Evolutionary conservation across 2,113 vertebrate genomes (phyloP).

Genomic region (Indri indri): DNA sequence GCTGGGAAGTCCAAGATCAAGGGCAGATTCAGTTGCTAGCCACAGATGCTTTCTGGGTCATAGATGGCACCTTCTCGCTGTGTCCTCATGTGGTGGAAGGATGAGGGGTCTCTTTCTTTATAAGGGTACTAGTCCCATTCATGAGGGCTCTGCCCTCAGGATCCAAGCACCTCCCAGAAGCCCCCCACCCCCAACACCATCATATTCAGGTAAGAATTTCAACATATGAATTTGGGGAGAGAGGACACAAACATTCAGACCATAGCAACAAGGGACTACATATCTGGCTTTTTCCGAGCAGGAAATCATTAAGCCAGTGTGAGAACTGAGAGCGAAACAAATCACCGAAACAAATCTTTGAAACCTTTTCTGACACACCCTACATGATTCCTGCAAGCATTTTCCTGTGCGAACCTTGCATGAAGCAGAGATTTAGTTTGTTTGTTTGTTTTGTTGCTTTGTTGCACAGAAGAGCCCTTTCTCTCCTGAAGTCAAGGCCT

Average conservation of each 20-base stretch:
- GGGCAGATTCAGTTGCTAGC: neutral
- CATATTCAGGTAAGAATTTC: neutral
- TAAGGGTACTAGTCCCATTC: no score
- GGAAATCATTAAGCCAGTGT: neutral
- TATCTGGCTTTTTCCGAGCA: neutral
- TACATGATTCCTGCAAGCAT: neutral
- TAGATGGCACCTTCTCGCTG: no score
- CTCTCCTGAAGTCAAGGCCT: neutral
- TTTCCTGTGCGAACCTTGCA: neutral
- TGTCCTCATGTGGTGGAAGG: no score
- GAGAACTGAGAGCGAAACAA: neutral
- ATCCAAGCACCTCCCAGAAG: neutral
- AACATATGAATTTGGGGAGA: neutral
- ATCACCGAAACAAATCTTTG: neutral
- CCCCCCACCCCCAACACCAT: rapidly evolving
- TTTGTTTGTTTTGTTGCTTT: neutral
- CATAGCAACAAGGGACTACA: no score
- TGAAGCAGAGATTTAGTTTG: neutral
- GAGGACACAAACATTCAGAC: neutral
- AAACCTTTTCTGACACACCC: neutral
- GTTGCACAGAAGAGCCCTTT: neutral
- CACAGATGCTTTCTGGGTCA: no score
- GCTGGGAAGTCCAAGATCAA: neutral
- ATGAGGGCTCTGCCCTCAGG: no score
- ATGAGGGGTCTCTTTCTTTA: no score